These are phyloP conservation scores for Thryonomys swinderianus DNA, from an alignment of 2,113 vertebrate genomes.

Conservation along the genomic window DNA sequence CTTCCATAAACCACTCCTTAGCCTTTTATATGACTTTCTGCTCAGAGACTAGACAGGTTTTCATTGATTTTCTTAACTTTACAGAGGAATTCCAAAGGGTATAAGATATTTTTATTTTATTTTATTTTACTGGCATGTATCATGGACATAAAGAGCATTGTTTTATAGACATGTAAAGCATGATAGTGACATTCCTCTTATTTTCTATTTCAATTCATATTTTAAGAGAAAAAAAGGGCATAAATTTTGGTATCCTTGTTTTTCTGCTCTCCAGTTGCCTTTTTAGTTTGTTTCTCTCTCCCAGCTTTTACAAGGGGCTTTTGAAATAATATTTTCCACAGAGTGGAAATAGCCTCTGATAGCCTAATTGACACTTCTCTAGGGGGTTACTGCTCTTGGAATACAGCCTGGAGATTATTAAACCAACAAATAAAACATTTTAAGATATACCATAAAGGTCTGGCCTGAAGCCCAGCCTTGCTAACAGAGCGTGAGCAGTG, in stretches of 20 bases:
- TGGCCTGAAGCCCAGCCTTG: not conserved
- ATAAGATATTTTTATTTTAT: conserved; percentile 43
- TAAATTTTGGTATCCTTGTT: not conserved
- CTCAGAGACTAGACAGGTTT: not conserved
- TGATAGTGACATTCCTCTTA: not conserved
- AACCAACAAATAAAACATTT: conserved; percentile 73
- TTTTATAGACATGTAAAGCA: conserved; percentile 16
- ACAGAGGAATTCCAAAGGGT: not conserved
- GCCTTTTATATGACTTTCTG: not conserved
- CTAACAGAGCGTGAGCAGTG: not conserved
- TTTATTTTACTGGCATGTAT: not conserved
- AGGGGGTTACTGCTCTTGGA: conserved; percentile 37
- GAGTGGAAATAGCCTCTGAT: conserved; percentile 41
- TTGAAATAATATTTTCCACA: conserved; percentile 53
- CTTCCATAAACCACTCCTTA: not conserved
- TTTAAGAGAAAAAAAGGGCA: conserved; percentile 15
- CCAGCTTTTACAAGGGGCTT: not conserved
- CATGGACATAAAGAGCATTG: not conserved
- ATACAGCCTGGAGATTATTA: conserved; percentile 61
- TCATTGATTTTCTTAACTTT: conserved; percentile 21
- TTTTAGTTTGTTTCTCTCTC: conserved; percentile 54
- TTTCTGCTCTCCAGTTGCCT: not conserved
- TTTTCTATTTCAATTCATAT: conserved; percentile 5
- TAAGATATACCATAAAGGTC: conserved; percentile 38
- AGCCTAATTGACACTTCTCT: conserved; percentile 56